Conservation (phyloP, 2,797 vertebrate genomes). For the Thaleichthys pacificus region DNA sequence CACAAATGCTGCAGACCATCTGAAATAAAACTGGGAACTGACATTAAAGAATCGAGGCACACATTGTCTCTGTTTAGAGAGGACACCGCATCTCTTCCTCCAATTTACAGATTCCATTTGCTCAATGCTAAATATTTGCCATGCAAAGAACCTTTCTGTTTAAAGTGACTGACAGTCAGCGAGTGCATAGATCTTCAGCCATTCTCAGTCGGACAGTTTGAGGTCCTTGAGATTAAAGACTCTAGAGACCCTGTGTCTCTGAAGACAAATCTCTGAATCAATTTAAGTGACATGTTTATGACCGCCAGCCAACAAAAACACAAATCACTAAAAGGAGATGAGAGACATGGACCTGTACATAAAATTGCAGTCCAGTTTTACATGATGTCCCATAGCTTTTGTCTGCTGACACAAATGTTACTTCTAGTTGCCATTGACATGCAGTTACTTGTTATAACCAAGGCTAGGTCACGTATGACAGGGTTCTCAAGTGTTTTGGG, state of each 20-base stretch:
- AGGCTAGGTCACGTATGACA: not conserved
- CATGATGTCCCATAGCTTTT: not conserved
- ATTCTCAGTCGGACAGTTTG: not conserved
- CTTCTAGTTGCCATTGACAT: not conserved
- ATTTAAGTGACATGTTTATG: not conserved
- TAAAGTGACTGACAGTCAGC: not conserved
- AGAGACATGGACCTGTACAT: not conserved
- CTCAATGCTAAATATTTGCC: not conserved
- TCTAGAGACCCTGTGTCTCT: not conserved
- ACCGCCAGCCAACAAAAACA: not conserved
- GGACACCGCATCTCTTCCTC: not conserved
- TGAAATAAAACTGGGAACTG: not conserved
- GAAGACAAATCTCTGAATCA: not conserved
- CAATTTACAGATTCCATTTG: not conserved
- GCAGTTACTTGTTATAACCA: not conserved
- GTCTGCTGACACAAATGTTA: slow-evolving; percentile 6
- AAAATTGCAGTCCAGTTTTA: not conserved
- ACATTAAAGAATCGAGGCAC: not conserved
- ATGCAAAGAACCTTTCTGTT: no score
- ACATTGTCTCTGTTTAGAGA: not conserved
- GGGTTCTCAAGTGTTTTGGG: not conserved
- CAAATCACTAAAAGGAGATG: not conserved
- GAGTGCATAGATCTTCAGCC: not conserved
- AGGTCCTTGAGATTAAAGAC: not conserved
- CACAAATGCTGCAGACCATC: not conserved